Evolutionary conservation across 2,888 invertebrate genomes (phyloP).

Genomic region (Pyralis farinalis): DNA sequence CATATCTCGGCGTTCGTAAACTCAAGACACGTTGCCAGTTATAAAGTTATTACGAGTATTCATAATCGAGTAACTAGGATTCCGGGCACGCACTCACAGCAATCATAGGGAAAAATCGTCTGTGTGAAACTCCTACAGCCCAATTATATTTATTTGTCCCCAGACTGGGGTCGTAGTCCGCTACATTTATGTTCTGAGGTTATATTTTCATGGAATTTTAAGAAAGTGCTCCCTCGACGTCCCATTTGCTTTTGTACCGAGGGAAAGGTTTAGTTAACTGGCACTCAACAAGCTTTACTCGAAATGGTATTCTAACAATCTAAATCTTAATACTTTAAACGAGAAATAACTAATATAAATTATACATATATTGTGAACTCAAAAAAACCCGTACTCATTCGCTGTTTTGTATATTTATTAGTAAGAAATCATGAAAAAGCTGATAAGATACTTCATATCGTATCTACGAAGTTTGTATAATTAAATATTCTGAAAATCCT

Average conservation of each 20-base stretch:
- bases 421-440: too few species aligned
- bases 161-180: background rate
- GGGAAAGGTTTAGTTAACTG: too few species aligned
- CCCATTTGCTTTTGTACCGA: background rate
- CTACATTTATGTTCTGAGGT: background rate
- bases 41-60: conserved; percentile 23
- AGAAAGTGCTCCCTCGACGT: conserved; percentile 1
- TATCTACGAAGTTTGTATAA: too few species aligned
- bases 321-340: too few species aligned
- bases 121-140: background rate
- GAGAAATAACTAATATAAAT: too few species aligned
- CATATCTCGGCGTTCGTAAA: conserved; percentile 1
- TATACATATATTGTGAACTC: too few species aligned
- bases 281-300: too few species aligned
- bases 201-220: background rate
- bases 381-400: too few species aligned
- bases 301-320: too few species aligned
- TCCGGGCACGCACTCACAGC: conserved; percentile 3
- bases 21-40: conserved; percentile 19
- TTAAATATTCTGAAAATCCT: too few species aligned
- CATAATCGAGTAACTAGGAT: conserved; percentile 10
- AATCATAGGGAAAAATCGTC: background rate
- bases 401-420: too few species aligned
- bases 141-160: conserved; percentile 4
- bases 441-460: too few species aligned